A percentile compares a stretch with the other conserved stretches of the same genome.
Evolutionary conservation across 1,140 invertebrate genomes (phyloP).

Genomic region (Proales similis): DNA sequence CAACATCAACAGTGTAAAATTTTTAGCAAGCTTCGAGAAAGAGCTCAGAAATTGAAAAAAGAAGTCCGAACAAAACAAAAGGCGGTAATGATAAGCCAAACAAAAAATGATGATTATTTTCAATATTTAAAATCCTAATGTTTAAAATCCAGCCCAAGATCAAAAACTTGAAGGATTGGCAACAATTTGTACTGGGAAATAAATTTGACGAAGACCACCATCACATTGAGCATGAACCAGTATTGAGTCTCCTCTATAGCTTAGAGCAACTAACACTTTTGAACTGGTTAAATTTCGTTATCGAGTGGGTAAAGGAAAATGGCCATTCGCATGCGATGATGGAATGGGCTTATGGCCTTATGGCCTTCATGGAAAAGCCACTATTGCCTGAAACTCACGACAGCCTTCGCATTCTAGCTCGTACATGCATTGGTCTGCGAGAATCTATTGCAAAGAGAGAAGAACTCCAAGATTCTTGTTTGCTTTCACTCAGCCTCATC

Average conservation of each 20-base stretch:
- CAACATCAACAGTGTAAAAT: conserved; percentile 6
- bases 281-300: conserved; percentile 14
- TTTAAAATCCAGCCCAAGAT: conserved; percentile 6
- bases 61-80: neutral
- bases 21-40: conserved; percentile 23
- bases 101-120: neutral
- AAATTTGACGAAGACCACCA: neutral
- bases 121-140: too few relatives aligned
- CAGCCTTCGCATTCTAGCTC: conserved; percentile 2
- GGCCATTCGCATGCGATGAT: conserved; percentile 1
- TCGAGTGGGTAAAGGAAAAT: conserved; percentile 9
- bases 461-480: neutral
- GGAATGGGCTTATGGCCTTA: conserved; percentile 28
- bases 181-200: conserved; percentile 1
- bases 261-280: conserved; percentile 22
- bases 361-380: conserved; percentile 34
- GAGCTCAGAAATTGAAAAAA: conserved; percentile 8
- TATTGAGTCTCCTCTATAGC: conserved; percentile 7
- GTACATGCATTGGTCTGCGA: conserved; percentile 17
- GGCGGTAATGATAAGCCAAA: neutral
- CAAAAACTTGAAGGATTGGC: conserved; percentile 25
- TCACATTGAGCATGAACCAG: conserved; percentile 1
- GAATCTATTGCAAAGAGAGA: neutral
- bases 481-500: conserved; percentile 2
- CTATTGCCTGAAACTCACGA: conserved; percentile 27